Evolutionary conservation across 2,797 vertebrate genomes (phyloP).

Genomic region (Cyclura pinguis): DNA sequence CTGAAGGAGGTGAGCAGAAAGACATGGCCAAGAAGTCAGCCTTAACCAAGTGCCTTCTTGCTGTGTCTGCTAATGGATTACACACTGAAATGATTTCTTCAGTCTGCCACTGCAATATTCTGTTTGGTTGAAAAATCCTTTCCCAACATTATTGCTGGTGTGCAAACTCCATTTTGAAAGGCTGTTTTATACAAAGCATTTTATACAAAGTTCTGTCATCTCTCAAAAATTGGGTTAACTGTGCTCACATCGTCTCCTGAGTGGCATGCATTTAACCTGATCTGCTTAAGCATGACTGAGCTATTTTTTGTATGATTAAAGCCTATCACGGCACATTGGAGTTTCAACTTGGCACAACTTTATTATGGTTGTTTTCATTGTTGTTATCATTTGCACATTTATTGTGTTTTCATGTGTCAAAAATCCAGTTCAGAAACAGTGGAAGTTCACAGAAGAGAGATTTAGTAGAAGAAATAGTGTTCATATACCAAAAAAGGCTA

Average conservation of each 20-base stretch:
- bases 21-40: constrained; percentile 74
- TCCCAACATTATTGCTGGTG: constrained; percentile 60
- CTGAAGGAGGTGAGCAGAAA: constrained; percentile 91
- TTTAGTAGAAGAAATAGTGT: constrained; percentile 12
- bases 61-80: constrained; percentile 64
- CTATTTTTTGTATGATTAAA: constrained; percentile 74
- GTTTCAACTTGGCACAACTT: constrained; percentile 52
- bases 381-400: constrained; percentile 52
- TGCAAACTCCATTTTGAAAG: constrained; percentile 42
- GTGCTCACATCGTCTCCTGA: constrained; percentile 75
- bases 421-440: constrained; percentile 63
- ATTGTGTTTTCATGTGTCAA: constrained; percentile 65
- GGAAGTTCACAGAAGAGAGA: constrained; percentile 71
- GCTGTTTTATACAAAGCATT: constrained; percentile 64
- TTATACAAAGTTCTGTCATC: constrained; percentile 65
- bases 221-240: constrained; percentile 72
- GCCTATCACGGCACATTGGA: constrained; percentile 62
- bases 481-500: neutral
- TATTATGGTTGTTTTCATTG: constrained; percentile 32
- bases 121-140: constrained; percentile 66
- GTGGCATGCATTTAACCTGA: constrained; percentile 75
- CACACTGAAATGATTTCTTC: constrained; percentile 61
- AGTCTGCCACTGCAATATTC: constrained; percentile 70
- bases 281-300: constrained; percentile 76
- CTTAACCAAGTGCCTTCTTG: constrained; percentile 69